Evolutionary conservation across 2,113 vertebrate species (phyloP).

Genomic region (Pogonocichla stellata): DNA sequence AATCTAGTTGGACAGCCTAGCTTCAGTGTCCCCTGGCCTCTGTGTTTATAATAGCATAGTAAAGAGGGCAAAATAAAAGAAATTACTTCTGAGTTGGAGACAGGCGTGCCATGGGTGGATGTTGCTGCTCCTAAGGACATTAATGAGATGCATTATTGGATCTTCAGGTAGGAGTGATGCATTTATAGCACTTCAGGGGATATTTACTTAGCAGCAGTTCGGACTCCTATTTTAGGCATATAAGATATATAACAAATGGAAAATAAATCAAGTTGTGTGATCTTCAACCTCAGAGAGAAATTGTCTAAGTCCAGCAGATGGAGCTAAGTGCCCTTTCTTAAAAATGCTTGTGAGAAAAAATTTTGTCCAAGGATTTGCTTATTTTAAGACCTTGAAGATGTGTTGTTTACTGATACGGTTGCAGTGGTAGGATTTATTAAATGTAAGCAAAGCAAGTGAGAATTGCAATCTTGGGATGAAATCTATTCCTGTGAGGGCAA

Average conservation of each 20-base stretch:
- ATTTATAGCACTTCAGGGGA: neutral
- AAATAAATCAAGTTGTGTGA: neutral
- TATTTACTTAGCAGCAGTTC: neutral
- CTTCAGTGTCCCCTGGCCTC: neutral
- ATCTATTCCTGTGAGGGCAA: neutral
- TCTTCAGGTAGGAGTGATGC: neutral
- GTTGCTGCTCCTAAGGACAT: neutral
- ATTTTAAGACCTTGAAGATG: neutral
- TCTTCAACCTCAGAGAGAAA: neutral
- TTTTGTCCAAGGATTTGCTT: neutral
- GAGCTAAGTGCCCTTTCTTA: neutral
- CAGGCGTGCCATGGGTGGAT: neutral
- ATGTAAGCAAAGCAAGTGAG: neutral
- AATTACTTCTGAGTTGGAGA: neutral
- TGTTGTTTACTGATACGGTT: neutral
- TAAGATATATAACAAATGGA: neutral
- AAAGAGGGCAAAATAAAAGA: neutral
- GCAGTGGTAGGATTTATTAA: neutral
- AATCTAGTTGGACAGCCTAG: neutral
- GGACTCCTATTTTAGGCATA: neutral
- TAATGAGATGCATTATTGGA: neutral
- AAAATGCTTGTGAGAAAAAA: neutral
- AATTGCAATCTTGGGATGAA: neutral
- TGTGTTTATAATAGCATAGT: neutral
- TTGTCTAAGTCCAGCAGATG: neutral